Base-by-base conservation (phyloP, 2,888 invertebrate species). In the Cheilosia urbana region DNA sequence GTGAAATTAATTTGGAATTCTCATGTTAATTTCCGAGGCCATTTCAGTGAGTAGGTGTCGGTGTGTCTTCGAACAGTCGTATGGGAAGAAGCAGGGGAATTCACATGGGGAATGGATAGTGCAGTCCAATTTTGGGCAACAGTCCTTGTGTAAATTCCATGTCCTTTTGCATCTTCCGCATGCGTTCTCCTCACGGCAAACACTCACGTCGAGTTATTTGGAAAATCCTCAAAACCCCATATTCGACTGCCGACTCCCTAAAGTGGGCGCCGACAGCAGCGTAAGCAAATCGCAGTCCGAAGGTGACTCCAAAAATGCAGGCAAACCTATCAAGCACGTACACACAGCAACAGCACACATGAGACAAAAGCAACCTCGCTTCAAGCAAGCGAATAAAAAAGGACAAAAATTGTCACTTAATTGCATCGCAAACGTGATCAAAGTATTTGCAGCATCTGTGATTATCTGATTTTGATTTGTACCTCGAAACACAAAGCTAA, bases 381-480 rank as follows among this genome's bases (percentile, higher is more conserved):
- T 6, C 27, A 6, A 6, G 27, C 27, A 47, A 68, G 60, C 58
- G 42, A 80, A 77, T 69, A 69, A 82, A 87, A 87, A 88, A 87
- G 85, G 78, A 88, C 87, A 88, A 88, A 88, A 91, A 91, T 91
- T 91, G 91, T 91, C 91, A 91, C 90, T 91, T 91, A 91, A 91
- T 91, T 91, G 91, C 91, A 90, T 90, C 90, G 90, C 90, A 89
- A 91, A 91, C 91, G 91, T 91, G 91, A 91, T 91, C 90, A 90
- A 90, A 90, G 88, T 87, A 88, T 88, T 87, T 87, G 87, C 87
- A 87, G 87, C 77, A 88, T 88, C 84, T 87, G 81, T 87, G 88
- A 87, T 87, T 88, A 88, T 88, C 88, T 87, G 87, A 87, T 87
- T 88, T 87, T 88, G 88, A 87, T 88, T 87, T 88, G 87, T 87